Evolutionary conservation across 2,888 invertebrate species (phyloP), one percentile per base, ranked within the genome.

Genomic region (Drosophila macrospina): DNA sequence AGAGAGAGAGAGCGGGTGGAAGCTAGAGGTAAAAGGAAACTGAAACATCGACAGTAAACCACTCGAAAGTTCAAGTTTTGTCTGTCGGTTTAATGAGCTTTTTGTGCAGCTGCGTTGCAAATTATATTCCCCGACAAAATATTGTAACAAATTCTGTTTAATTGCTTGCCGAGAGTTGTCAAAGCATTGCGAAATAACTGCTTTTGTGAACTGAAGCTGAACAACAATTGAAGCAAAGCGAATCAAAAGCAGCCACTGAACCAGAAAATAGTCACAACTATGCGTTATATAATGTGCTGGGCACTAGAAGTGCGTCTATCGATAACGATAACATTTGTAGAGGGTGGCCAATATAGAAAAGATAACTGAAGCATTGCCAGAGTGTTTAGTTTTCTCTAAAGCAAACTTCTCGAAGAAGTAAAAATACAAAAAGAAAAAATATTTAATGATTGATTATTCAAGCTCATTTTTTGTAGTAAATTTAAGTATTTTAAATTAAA

Each of bases 61-160:
- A 63, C 63, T 69, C 36, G 37, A 54, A 57, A 61, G 52, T 65
- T 75, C 57, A 39, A 39, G 51, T 60, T 60, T 44, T 48, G 32
- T 59, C 69, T 36, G 13, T 62, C 55, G 47, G 45, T 74, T 72
- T 74, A 77, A 74, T 74, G 77, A 74, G 77, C 73, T 72, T 77
- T 74, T 69, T 67, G 67, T 67, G 67, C 67, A 61, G 59, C 63
- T 56, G 62, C 62, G 37, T 67, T 52, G 59, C 62, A 66, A 66
- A 61, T 54, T 54, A 50, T 60, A 36, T 60, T 41, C 5, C 16
- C 11, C 20, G 8, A 45, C 44, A 39, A 45, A 56, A 62, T 30
- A 55, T 52, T 52, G 20, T 34, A 57, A 72, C 11, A 39, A 57
- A 36, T 51, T 47, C 36, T n/a, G 28, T 59, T 45, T 41, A 52